Evolutionary conservation across 1,140 invertebrate genomes (phyloP).

Genomic region (Akabosia matsudoensis): DNA sequence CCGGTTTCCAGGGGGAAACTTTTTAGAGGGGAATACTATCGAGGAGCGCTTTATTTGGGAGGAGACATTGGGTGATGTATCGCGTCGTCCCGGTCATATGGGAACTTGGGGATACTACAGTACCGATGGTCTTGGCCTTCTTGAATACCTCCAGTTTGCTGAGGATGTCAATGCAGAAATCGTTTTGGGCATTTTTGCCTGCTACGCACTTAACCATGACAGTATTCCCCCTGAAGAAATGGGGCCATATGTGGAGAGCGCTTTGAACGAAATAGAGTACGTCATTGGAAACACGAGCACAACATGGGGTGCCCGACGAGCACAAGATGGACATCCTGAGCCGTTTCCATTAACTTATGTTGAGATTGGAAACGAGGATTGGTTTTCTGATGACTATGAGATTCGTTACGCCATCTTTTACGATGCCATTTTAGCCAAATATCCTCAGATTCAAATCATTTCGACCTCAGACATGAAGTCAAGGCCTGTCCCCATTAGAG

Average conservation of each 20-base stretch:
- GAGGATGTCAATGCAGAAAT: slow-evolving; percentile 15
- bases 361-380: slow-evolving; percentile 16
- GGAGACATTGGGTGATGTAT: not conserved
- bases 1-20: slow-evolving; percentile 4
- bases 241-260: not conserved
- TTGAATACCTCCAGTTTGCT: slow-evolving; percentile 6
- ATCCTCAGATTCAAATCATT: not conserved
- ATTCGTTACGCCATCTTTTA: slow-evolving; percentile 1
- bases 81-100: not conserved
- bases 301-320: not conserved
- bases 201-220: not conserved
- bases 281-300: slow-evolving; percentile 3
- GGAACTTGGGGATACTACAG: slow-evolving; percentile 9
- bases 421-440: not conserved
- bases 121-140: slow-evolving; percentile 1
- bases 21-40: slow-evolving; percentile 9
- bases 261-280: slow-evolving; percentile 15
- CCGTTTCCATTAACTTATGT: slow-evolving; percentile 5
- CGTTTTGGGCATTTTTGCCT: not conserved
- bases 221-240: slow-evolving; percentile 13
- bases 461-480: not conserved
- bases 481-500: slow-evolving; percentile 9
- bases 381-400: not conserved
- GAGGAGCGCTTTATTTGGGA: slow-evolving; percentile 16
- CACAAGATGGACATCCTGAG: slow-evolving; percentile 7